Conservation (phyloP, 2,797 vertebrate species). For the Antrozous pallidus region DNA sequence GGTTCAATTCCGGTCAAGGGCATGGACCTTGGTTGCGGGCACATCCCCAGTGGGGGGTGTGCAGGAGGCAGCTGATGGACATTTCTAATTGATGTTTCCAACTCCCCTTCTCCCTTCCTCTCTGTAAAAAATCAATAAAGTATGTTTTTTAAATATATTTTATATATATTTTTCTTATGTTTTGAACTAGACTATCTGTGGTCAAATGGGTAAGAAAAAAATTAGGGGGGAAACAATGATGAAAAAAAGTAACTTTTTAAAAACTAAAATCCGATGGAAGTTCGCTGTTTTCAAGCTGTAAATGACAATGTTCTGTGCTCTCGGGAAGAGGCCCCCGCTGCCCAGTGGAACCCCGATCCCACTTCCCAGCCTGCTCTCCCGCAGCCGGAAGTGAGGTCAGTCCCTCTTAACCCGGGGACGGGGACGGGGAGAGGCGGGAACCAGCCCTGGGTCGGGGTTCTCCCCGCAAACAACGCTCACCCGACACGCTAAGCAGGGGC, state of each 20-base stretch:
- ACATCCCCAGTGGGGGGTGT: no score
- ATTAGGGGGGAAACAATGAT: not conserved
- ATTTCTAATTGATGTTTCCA: no score
- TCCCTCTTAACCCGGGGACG: not conserved
- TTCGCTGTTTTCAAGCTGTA: not conserved
- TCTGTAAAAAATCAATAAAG: no score
- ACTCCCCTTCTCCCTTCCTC: no score
- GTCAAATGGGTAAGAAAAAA: not conserved
- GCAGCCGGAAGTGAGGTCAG: not conserved
- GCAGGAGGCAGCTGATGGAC: no score
- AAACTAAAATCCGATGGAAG: not conserved
- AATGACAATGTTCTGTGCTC: not conserved
- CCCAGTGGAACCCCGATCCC: not conserved
- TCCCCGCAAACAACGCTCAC: no score
- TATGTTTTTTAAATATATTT: no score
- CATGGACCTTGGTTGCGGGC: no score
- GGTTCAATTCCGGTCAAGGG: no score
- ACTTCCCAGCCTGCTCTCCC: fast-evolving
- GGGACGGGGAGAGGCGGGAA: not conserved
- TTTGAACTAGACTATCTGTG: not conserved
- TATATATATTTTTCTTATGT: no score
- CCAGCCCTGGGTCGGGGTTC: no score
- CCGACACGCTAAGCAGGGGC: no score
- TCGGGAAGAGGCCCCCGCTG: not conserved
- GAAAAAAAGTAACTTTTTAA: not conserved